phyloP scores from a whole-genome alignment of 2,797 vertebrate species.

The Pipistrellus nathusii region DNA sequence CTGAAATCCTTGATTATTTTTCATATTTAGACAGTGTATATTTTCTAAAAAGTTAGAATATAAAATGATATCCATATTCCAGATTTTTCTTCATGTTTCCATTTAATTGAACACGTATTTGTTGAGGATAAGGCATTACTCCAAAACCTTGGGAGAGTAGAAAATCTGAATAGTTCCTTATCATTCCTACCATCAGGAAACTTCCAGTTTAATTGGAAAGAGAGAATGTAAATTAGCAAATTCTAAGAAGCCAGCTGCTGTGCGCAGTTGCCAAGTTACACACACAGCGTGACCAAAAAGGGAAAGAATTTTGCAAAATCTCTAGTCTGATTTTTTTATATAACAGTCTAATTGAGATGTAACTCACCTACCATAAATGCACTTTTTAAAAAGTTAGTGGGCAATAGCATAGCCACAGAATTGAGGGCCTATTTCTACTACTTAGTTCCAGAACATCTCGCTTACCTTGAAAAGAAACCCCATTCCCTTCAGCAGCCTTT shows the following conservation, averaged over 20 bases:
- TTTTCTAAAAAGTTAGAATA: slow-evolving; percentile 47
- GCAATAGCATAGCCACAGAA: background rate
- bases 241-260: background rate
- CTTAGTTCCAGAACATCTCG: background rate
- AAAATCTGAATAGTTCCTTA: background rate
- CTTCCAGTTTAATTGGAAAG: background rate
- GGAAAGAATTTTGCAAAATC: background rate
- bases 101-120: slow-evolving; percentile 33
- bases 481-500: background rate
- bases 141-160: background rate
- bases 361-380: background rate
- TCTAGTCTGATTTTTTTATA: background rate
- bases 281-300: background rate
- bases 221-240: background rate
- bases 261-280: background rate
- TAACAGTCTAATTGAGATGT: background rate
- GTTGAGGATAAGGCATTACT: slow-evolving; percentile 13
- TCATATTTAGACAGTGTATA: slow-evolving; percentile 15
- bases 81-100: slow-evolving; percentile 36
- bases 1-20: slow-evolving; percentile 35
- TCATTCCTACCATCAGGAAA: background rate
- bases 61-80: background rate
- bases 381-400: background rate
- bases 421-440: background rate
- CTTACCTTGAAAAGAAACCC: background rate